These are phyloP conservation scores for Limonius californicus DNA, from an alignment of 1,140 invertebrate species.

Conservation along the genomic window DNA sequence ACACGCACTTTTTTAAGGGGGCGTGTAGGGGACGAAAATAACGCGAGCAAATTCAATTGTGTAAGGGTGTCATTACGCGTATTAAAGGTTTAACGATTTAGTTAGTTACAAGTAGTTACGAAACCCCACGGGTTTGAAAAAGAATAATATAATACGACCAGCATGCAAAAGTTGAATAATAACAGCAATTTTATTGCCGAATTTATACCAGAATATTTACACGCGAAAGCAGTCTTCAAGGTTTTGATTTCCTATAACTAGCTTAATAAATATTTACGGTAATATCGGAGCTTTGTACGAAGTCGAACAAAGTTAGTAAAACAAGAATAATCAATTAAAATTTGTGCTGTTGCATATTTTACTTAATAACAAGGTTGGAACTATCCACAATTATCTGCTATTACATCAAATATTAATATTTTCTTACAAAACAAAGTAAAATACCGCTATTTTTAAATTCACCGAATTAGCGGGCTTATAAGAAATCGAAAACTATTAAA, in stretches of 20 bases:
- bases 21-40: conserved; percentile 14
- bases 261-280: not conserved
- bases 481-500: no score
- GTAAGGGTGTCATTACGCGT: conserved; percentile 36
- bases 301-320: not conserved
- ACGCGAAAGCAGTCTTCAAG: not conserved
- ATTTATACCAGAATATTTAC: not conserved
- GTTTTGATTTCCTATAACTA: not conserved
- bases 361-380: no score
- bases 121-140: no score
- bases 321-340: conserved; percentile 4
- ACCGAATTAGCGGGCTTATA: no score
- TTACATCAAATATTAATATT: no score
- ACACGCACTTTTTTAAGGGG: conserved; percentile 28
- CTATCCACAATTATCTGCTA: no score
- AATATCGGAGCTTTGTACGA: conserved; percentile 5
- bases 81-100: conserved; percentile 24
- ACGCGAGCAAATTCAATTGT: conserved; percentile 40
- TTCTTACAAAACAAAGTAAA: no score
- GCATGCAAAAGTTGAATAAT: not conserved
- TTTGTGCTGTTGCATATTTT: no score
- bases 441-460: no score
- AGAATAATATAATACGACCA: no score
- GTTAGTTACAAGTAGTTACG: not conserved
- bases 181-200: not conserved